Evolutionary conservation across 1,140 invertebrate species (phyloP), one percentile per base, ranked within the genome.

Genomic region (Linepithema humile): DNA sequence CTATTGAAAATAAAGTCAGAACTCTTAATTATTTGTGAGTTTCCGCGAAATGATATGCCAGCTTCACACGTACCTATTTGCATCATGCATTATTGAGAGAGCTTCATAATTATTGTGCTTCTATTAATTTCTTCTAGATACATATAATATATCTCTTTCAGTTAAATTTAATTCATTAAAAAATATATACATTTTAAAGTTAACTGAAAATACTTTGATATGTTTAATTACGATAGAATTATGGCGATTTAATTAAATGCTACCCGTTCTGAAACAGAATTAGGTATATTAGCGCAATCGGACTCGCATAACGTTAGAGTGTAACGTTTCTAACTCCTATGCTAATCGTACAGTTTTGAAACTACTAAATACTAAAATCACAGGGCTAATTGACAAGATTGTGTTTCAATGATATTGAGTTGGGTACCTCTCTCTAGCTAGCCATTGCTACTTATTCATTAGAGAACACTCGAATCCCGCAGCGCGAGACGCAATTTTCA

Each of bases 391-490:
- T 80, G 75, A 55, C 75, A 80, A 80, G 75, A 80, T 80, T 57
- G 26, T 23, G 64, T 80, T 80, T 80, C 75, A 80, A 80, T 70
- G 75, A 80, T 69, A 80, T 70, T 80, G 35, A 80, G 70, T 80
- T 69, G 57, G 35, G 35, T 35, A 40, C 4, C 75, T 69, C 75
- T 70, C 64, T 55, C 43, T 45, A 9, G 32, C 23, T 55, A 35
- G 38, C 64, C 48, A 70, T 80, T 70, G 75, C 64, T 80, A 80
- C 35, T 80, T 80, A 75, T 26, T 75, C 57, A 80, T 80, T 57
- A 70, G 23, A 38, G 12, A 20, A 1, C 38, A 29, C 29, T 65
- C 74, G 43, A 50, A 23, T 23, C 40, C 23, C 29, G 29, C 20
- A 65, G 12, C 55, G n/a, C n/a, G 43, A 65, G 23, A 35, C 6